phyloP scores from a whole-genome alignment of 2,113 vertebrate genomes.

The Dermatemys mawii region DNA sequence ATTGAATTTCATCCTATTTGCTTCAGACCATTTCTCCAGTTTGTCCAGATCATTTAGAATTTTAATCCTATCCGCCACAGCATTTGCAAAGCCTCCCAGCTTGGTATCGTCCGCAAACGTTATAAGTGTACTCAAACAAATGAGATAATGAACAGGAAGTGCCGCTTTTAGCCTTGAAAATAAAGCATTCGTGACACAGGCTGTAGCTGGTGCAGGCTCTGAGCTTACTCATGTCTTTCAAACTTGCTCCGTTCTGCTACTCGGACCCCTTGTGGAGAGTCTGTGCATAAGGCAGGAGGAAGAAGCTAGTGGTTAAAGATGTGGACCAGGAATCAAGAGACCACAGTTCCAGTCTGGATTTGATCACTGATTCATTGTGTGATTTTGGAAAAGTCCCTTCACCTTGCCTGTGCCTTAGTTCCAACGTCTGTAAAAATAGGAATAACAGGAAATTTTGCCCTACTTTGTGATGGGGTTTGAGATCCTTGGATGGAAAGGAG shows the following conservation, averaged over 20 bases:
- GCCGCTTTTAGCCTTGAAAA: not conserved
- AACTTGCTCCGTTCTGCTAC: not conserved
- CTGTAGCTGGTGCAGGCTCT: not conserved
- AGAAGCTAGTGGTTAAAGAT: not conserved
- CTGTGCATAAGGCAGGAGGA: not conserved
- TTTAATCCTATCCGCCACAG: too few relatives aligned
- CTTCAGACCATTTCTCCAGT: too few relatives aligned
- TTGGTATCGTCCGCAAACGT: too few relatives aligned
- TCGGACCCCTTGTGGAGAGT: not conserved
- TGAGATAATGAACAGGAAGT: not conserved
- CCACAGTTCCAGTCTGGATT: not conserved
- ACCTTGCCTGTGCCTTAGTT: not conserved
- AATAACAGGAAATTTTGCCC: not conserved
- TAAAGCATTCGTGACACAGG: not conserved
- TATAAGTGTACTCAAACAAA: too few relatives aligned
- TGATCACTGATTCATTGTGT: not conserved
- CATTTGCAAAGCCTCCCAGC: too few relatives aligned
- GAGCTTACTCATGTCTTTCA: not conserved
- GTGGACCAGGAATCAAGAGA: not conserved
- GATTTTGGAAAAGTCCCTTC: not conserved
- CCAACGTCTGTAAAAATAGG: not conserved
- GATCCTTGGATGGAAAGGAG: not conserved
- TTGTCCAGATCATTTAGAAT: too few relatives aligned
- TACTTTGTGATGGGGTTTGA: fast-evolving
- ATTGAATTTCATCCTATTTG: too few relatives aligned